Evolutionary conservation across 2,113 vertebrate genomes (phyloP).

Genomic region (Caranx melampygus): DNA sequence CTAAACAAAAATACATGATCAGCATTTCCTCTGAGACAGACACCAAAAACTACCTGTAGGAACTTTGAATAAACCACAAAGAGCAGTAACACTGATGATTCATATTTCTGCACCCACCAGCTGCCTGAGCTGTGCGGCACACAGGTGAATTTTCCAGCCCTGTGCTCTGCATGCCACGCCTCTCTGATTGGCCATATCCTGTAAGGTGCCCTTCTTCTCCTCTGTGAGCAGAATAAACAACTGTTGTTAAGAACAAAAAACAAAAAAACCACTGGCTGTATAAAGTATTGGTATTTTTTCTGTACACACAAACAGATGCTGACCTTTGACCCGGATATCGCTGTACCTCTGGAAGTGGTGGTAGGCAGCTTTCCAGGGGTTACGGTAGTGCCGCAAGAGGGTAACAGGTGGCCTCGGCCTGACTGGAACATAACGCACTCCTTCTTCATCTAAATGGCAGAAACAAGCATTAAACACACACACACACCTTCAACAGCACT

Average conservation of each 20-base stretch:
- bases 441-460: constrained; percentile 91
- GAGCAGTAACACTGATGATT: background rate
- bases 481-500: background rate
- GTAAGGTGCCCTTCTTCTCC: constrained; percentile 96
- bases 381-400: constrained; percentile 94
- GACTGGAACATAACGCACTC: constrained; percentile 96
- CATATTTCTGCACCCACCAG: constrained; percentile 86
- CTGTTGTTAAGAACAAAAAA: background rate
- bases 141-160: constrained; percentile 98
- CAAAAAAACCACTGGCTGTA: background rate
- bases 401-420: constrained; percentile 93
- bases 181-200: constrained; percentile 97
- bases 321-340: constrained; percentile 97
- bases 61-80: background rate
- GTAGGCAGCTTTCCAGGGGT: constrained; percentile 99
- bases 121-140: constrained; percentile 95
- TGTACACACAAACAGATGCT: constrained; percentile 35
- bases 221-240: constrained; percentile 80
- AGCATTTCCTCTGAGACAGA: too few relatives aligned
- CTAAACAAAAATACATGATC: too few relatives aligned
- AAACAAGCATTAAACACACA: background rate
- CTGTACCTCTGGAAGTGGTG: constrained; percentile 99
- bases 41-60: too few relatives aligned
- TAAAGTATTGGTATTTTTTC: background rate
- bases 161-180: constrained; percentile 96